Evolutionary conservation across 2,888 invertebrate genomes (phyloP).

Genomic region (Heteromyza rotundicornis): DNA sequence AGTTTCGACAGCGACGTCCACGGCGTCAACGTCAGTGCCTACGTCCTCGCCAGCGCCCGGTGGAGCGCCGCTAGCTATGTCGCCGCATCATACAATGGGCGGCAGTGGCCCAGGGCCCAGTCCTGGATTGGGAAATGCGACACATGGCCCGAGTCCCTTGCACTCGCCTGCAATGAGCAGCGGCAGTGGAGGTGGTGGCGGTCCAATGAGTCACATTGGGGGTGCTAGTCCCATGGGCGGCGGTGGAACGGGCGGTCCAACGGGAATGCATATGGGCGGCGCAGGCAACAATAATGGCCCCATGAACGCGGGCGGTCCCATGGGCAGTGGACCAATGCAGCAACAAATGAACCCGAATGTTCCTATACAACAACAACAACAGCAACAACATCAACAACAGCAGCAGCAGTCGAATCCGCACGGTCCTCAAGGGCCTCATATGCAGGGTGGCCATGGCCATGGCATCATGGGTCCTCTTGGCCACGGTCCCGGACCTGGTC

Average conservation of each 20-base stretch:
- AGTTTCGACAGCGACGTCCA: slow-evolving; percentile 39
- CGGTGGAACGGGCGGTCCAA: slow-evolving; percentile 25
- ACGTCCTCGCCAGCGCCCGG: slow-evolving; percentile 54
- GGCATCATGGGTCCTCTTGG: slow-evolving; percentile 36
- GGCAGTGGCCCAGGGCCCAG: slow-evolving; percentile 47
- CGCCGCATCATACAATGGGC: slow-evolving; percentile 56
- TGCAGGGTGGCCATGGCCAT: slow-evolving; percentile 47
- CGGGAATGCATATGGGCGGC: slow-evolving; percentile 37
- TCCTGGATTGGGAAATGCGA: slow-evolving; percentile 47
- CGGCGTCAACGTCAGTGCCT: slow-evolving; percentile 56
- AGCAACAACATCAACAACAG: slow-evolving; percentile 14
- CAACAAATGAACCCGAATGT: slow-evolving; percentile 62
- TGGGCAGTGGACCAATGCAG: slow-evolving; percentile 46
- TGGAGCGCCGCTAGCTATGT: slow-evolving; percentile 63
- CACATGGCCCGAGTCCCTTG: slow-evolving; percentile 48
- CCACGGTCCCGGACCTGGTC: slow-evolving; percentile 35
- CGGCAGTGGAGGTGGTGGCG: slow-evolving; percentile 31
- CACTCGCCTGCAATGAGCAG: slow-evolving; percentile 48
- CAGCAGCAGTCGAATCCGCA: slow-evolving; percentile 14
- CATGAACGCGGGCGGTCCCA: slow-evolving; percentile 43
- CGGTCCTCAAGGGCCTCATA: slow-evolving; percentile 53
- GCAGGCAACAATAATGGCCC: slow-evolving; percentile 49
- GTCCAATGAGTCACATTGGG: slow-evolving; percentile 25
- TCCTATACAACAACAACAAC: slow-evolving; percentile 59
- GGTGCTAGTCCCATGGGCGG: slow-evolving; percentile 30